Conservation (phyloP, 2,113 vertebrate species). For the Paramormyrops kingsleyae region DNA sequence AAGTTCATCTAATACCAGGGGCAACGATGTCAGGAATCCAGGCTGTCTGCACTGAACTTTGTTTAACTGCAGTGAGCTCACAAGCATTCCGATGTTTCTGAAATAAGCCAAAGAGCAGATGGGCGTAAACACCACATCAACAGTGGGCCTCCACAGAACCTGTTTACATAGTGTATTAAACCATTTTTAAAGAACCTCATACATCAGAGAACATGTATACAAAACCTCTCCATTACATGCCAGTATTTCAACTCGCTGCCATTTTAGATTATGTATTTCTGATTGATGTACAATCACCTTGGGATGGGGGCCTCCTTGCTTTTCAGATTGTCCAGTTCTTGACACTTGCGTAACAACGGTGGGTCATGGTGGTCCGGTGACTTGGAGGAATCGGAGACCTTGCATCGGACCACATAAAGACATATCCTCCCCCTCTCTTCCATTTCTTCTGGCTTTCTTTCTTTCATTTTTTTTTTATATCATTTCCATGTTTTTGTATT, state of each 20-base stretch:
- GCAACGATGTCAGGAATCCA: neutral
- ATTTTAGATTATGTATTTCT: neutral
- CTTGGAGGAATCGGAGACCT: neutral
- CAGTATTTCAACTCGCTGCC: neutral
- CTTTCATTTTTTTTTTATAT: neutral
- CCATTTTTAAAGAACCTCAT: neutral
- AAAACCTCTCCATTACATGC: neutral
- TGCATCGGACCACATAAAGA: neutral
- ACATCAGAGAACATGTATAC: neutral
- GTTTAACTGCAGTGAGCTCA: neutral
- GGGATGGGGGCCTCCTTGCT: neutral
- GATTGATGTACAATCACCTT: neutral
- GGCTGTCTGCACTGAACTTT: neutral
- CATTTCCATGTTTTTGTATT: neutral
- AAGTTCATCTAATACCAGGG: neutral
- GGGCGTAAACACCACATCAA: neutral
- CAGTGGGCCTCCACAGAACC: neutral
- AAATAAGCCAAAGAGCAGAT: neutral
- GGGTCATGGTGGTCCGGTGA: neutral
- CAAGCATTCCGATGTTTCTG: neutral
- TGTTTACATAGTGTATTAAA: neutral
- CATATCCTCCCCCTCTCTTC: neutral
- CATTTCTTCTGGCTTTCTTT: neutral
- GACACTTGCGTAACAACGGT: neutral
- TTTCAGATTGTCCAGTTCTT: neutral